phyloP scores from a whole-genome alignment of 2,888 invertebrate species.

The Drosophila pseudotakahashii region DNA sequence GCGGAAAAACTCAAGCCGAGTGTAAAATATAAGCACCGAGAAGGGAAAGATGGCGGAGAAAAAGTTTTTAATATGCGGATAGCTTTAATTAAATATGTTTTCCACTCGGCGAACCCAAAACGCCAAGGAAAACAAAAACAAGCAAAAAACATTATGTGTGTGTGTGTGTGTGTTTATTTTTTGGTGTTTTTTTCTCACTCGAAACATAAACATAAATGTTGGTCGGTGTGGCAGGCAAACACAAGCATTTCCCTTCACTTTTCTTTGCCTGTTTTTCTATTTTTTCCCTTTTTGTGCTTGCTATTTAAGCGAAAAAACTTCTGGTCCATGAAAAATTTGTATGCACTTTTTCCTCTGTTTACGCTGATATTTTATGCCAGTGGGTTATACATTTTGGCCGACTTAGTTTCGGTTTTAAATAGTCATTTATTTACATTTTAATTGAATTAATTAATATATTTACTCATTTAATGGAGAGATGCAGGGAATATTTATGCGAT shows the following conservation, averaged over 20 bases:
- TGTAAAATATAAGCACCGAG: slow-evolving; percentile 64
- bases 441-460: too few relatives aligned
- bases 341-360: slow-evolving; percentile 11
- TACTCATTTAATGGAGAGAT: too few relatives aligned
- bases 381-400: slow-evolving; percentile 10
- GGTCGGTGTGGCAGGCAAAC: slow-evolving; percentile 58
- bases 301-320: slow-evolving; percentile 31
- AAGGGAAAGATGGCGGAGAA: slow-evolving; percentile 15
- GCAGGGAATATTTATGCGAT: too few relatives aligned
- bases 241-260: slow-evolving; percentile 43
- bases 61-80: slow-evolving; percentile 81
- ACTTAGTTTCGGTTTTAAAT: slow-evolving; percentile 1
- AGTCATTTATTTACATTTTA: too few relatives aligned
- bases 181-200: slow-evolving; percentile 35
- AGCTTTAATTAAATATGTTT: slow-evolving; percentile 80
- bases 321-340: slow-evolving; percentile 5
- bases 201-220: slow-evolving; percentile 62
- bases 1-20: slow-evolving; percentile 56
- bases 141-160: slow-evolving; percentile 24
- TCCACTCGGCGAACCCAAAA: slow-evolving; percentile 71
- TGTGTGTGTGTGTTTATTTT: slow-evolving; percentile 46
- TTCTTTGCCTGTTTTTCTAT: slow-evolving; percentile 24
- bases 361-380: slow-evolving; percentile 7
- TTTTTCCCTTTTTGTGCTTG: slow-evolving; percentile 13
- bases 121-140: slow-evolving; percentile 36